A percentile compares a stretch with the other conserved stretches of the same genome.
These are phyloP conservation scores for Cirrhinus molitorella DNA, from an alignment of 2,797 vertebrate genomes.

Conservation along the genomic window DNA sequence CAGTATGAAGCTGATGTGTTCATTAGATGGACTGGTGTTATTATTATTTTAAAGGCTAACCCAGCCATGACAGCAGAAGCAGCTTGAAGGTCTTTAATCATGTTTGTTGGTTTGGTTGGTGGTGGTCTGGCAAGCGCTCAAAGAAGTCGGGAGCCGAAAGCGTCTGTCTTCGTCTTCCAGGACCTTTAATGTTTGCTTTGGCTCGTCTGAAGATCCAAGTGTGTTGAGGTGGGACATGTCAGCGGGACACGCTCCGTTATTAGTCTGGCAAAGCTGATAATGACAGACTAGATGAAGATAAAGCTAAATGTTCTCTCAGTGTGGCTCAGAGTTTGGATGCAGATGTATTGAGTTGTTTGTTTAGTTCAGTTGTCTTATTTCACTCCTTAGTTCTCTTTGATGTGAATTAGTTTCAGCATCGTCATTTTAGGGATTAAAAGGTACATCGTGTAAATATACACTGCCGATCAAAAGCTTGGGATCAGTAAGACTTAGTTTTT, in stretches of 20 bases:
- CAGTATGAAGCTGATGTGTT: conserved; percentile 28
- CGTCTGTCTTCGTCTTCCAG: neutral
- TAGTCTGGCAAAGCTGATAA: neutral
- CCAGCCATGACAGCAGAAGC: conserved; percentile 13
- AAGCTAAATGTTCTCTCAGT: neutral
- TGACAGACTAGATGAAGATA: conserved; percentile 22
- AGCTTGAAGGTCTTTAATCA: conserved; percentile 25
- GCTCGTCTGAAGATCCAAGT: neutral
- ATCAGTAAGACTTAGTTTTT: too few species aligned
- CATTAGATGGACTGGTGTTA: conserved; percentile 22
- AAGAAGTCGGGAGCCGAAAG: neutral
- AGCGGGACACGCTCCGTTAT: neutral
- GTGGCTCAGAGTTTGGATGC: neutral
- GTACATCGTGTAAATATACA: too few species aligned
- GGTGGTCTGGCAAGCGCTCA: conserved; percentile 34
- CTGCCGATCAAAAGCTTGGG: too few species aligned
- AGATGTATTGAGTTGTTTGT: neutral
- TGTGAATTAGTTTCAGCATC: neutral
- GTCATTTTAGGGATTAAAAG: neutral
- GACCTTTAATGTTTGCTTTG: conserved; percentile 43
- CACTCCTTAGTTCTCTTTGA: neutral
- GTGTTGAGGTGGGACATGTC: neutral
- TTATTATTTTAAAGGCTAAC: conserved; percentile 21
- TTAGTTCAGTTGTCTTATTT: neutral
- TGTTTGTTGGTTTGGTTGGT: conserved; percentile 42